Evolutionary conservation across 2,113 vertebrate species (phyloP).

Genomic region (Mus spicilegus): DNA sequence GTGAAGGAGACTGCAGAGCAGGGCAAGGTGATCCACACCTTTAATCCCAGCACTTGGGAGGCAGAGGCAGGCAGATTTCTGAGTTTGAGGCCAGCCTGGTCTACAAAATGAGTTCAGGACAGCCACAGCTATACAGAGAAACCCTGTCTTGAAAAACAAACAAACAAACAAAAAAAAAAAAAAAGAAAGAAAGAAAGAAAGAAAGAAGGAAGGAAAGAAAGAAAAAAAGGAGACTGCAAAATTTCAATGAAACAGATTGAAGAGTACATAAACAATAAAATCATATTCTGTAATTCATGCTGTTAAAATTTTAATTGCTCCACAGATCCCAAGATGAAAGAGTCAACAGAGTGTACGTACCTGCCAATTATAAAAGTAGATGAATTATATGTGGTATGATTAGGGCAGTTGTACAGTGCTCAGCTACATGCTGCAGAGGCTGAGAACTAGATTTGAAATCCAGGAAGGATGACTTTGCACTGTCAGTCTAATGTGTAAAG

Average conservation of each 20-base stretch:
- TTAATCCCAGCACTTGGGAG: no score
- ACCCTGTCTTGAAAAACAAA: no score
- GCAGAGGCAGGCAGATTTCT: no score
- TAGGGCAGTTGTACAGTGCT: not conserved
- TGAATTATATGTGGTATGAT: not conserved
- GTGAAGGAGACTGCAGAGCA: not conserved
- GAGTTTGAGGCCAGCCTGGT: no score
- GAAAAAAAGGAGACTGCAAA: not conserved
- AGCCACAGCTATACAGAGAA: no score
- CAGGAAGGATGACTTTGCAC: not conserved
- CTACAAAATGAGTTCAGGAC: no score
- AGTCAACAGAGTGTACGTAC: not conserved
- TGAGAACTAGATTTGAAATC: no score
- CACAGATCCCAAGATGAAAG: not conserved
- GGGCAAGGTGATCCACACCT: no score
- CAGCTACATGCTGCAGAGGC: not conserved
- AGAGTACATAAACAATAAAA: not conserved
- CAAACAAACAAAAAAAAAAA: no score
- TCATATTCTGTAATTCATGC: not conserved
- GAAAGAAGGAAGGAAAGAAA: no score
- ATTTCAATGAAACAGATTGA: not conserved
- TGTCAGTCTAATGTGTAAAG: no score
- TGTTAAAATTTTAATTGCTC: not conserved
- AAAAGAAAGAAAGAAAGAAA: no score
- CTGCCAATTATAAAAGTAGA: not conserved